Conservation (phyloP, 2,113 vertebrate species). For the Leptobrachium ailaonicum region DNA sequence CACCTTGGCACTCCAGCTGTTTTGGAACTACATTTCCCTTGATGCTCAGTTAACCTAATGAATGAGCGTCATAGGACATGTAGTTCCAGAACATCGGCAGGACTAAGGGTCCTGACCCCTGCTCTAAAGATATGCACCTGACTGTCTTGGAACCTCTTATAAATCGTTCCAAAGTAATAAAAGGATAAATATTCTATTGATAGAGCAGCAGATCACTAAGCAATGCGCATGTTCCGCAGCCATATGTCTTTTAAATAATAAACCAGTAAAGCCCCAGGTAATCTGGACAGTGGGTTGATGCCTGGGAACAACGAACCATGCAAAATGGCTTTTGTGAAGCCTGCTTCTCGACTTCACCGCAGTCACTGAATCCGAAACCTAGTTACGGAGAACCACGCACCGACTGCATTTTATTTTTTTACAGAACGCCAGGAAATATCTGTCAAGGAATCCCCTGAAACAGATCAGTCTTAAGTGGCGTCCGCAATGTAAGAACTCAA, state of each 20-base stretch:
- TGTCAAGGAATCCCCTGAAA: slow-evolving; percentile 15
- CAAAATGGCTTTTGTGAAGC: neutral
- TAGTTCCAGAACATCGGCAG: too few species aligned
- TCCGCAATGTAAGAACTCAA: slow-evolving; percentile 46
- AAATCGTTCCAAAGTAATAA: too few species aligned
- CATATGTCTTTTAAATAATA: neutral
- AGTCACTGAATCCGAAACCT: slow-evolving; percentile 5
- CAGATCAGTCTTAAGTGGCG: neutral
- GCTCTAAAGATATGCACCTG: too few species aligned
- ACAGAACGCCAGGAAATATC: neutral
- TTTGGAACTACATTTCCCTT: too few species aligned
- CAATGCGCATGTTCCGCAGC: too few species aligned
- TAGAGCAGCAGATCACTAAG: too few species aligned
- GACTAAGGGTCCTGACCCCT: too few species aligned
- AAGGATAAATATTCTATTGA: too few species aligned
- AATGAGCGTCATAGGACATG: too few species aligned
- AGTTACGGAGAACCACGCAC: neutral
- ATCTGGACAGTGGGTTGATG: neutral
- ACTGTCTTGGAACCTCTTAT: too few species aligned
- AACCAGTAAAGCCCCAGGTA: neutral
- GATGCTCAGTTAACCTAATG: too few species aligned
- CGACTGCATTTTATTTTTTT: neutral
- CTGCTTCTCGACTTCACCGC: neutral
- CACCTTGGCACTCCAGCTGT: too few species aligned
- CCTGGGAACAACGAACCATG: slow-evolving; percentile 1